Evolutionary conservation across 2,888 invertebrate species (phyloP).

Genomic region (Reticulitermes lucifugus): DNA sequence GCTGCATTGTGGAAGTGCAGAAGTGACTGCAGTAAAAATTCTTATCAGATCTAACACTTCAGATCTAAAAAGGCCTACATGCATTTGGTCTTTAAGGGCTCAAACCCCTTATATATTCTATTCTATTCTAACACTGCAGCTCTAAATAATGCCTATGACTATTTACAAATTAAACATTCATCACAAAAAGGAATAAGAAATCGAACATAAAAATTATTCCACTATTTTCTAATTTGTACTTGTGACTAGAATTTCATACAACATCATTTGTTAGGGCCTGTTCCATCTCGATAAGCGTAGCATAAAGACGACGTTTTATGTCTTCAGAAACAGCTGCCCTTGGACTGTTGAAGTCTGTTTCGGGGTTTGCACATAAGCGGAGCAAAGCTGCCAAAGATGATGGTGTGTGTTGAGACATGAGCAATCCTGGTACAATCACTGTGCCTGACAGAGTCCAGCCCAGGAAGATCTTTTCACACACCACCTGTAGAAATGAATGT

Average conservation of each 20-base stretch:
- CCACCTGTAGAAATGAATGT: slow-evolving; percentile 65
- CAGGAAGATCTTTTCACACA: slow-evolving; percentile 74
- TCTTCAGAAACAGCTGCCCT: slow-evolving; percentile 65
- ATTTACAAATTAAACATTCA: neutral
- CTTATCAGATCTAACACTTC: too few species aligned
- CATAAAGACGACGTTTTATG: slow-evolving; percentile 66
- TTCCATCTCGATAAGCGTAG: slow-evolving; percentile 64
- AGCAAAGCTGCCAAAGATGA: slow-evolving; percentile 69
- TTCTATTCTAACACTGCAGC: too few species aligned
- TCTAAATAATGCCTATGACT: neutral
- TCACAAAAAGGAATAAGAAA: slow-evolving; percentile 13
- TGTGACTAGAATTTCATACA: slow-evolving; percentile 21
- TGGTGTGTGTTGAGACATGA: slow-evolving; percentile 72
- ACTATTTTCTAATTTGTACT: slow-evolving; percentile 21
- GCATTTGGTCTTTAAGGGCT: too few species aligned
- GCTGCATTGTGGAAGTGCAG: too few species aligned
- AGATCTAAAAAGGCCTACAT: too few species aligned
- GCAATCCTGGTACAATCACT: slow-evolving; percentile 71
- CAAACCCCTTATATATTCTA: too few species aligned
- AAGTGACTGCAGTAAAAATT: too few species aligned
- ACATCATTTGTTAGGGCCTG: slow-evolving; percentile 35
- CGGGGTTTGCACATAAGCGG: slow-evolving; percentile 67
- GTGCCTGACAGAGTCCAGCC: slow-evolving; percentile 73
- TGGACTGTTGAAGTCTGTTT: slow-evolving; percentile 63
- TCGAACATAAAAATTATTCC: neutral